Percentiles rank a stretch among this genome's conserved stretches.
phyloP scores from a whole-genome alignment of 2,888 invertebrate genomes.

The Lampropteryx suffumata region DNA sequence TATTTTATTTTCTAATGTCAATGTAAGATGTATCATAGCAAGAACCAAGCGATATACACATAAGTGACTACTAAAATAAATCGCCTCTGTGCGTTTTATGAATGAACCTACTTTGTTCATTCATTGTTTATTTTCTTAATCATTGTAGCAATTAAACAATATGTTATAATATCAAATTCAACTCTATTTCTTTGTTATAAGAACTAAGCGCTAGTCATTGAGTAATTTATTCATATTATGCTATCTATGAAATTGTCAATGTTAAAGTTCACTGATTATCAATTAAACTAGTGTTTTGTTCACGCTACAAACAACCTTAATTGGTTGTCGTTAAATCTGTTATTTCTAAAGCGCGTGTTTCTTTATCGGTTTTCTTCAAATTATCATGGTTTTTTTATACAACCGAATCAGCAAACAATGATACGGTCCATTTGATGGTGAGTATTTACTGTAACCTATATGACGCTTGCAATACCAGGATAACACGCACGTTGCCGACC shows the following conservation, averaged over 20 bases:
- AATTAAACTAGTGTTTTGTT: constrained; percentile 27
- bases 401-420: no score
- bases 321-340: not conserved
- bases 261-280: constrained; percentile 47
- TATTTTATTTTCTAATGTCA: not conserved
- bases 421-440: no score
- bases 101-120: constrained; percentile 43
- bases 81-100: constrained; percentile 42
- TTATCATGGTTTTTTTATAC: no score
- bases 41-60: constrained; percentile 24
- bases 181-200: constrained; percentile 21
- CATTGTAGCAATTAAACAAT: constrained; percentile 30
- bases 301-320: constrained; percentile 3
- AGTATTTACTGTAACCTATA: no score
- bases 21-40: not conserved
- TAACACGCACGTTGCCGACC: no score
- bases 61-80: constrained; percentile 34
- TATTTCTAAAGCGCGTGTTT: not conserved
- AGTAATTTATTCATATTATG: constrained; percentile 16
- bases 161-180: not conserved
- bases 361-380: not conserved
- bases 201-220: constrained; percentile 15
- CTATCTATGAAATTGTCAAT: constrained; percentile 46
- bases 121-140: constrained; percentile 40
- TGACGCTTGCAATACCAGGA: no score